Base-by-base conservation (phyloP, 2,888 invertebrate species). In the Hirtodrosophila confusa region DNA sequence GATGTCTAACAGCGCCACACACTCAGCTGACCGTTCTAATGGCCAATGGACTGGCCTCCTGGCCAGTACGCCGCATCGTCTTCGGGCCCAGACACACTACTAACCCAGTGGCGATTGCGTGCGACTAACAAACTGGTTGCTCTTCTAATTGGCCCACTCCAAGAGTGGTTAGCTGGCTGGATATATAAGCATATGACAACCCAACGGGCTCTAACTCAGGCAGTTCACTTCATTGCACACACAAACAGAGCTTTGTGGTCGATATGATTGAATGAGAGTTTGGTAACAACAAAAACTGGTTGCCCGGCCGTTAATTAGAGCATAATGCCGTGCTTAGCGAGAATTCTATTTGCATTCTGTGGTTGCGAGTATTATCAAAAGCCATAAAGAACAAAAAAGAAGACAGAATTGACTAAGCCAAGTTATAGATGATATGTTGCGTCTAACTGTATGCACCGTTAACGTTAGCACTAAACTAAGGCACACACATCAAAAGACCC, bases 101-200 rank as follows among this genome's bases (percentile, higher is more conserved):
- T 84, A 85, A 87, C 84, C 84, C 61, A 87, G 66, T 85, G 66
- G 63, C 57, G 58, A 50, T 73, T 84, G 87, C 78, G 78, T 86
- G 82, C 65, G 67, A 75, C 56, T 39, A 60, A 50, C 69, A 85
- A 86, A 85, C 87, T 80, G 87, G 85, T 83, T 83, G 87, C 67
- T 69, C 73, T 65, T 71, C 85, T 86, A 86, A 86, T 83, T 86
- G 85, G 67, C 71, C 66, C 69, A 71, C 72, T 78, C 69, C 55
- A 43, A 53, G 50, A 54, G 40, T 53, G 50, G 56, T 37, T 48
- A 48, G 44, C 50, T 39, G 27, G 27, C 11, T 51, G 50, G 10
- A 36, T 57, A 11, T 24, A 12, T 36, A 23, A 49, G 54, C 50
- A 45, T 69, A 69, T 73, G 80, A 76, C 77, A 82, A 64, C 57